phyloP scores from a whole-genome alignment of 1,140 invertebrate species.

The Magallana angulata region DNA sequence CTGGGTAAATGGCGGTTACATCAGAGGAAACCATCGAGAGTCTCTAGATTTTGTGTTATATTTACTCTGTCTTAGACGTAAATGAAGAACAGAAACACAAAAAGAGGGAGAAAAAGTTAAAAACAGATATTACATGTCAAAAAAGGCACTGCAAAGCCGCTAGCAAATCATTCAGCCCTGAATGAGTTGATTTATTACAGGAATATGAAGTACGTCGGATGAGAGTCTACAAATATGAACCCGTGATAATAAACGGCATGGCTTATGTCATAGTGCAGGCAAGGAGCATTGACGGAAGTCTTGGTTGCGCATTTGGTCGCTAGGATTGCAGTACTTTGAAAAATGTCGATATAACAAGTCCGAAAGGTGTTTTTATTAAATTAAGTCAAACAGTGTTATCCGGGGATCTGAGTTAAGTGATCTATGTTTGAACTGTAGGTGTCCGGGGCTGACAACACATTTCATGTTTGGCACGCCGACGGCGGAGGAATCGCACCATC shows the following conservation, averaged over 20 bases:
- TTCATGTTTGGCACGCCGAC: conserved; percentile 25
- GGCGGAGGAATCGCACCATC: not conserved
- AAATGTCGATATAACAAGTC: conserved; percentile 38
- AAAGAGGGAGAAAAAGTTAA: conserved; percentile 20
- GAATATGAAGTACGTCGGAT: conserved; percentile 16
- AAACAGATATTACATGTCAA: conserved; percentile 8
- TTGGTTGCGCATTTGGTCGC: conserved; percentile 29
- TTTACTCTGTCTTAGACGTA: conserved; percentile 8
- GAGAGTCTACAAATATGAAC: conserved; percentile 24
- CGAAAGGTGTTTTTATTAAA: conserved; percentile 34
- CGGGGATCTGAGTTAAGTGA: conserved; percentile 36
- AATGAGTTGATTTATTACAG: conserved; percentile 4
- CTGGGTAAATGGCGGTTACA: conserved; percentile 26
- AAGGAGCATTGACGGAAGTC: conserved; percentile 21
- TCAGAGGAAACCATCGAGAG: not conserved
- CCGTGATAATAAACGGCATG: conserved; percentile 30
- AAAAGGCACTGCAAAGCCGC: not conserved
- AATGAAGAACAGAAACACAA: not conserved
- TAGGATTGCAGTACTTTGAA: conserved; percentile 35
- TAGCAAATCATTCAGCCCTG: not conserved
- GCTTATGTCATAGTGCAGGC: conserved; percentile 31
- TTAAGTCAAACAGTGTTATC: conserved; percentile 33
- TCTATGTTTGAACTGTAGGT: conserved; percentile 27
- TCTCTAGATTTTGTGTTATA: conserved; percentile 35
- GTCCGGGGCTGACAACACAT: conserved; percentile 22